A percentile compares a stretch with the other conserved stretches of the same genome.
Evolutionary conservation across 2,113 vertebrate genomes (phyloP).

Genomic region (Microtus montanus): DNA sequence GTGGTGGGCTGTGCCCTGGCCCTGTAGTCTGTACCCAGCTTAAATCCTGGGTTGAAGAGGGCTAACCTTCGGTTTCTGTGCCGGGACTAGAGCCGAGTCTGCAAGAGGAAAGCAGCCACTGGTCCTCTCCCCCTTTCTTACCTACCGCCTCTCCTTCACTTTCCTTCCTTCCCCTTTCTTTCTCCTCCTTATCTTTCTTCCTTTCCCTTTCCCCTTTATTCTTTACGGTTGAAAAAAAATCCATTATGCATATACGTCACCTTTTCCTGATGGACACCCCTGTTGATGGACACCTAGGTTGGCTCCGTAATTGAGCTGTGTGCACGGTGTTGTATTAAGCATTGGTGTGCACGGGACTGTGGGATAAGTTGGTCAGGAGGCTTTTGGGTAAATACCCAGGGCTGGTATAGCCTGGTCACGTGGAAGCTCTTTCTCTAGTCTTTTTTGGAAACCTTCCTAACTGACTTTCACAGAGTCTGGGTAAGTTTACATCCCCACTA

Average conservation of each 20-base stretch:
- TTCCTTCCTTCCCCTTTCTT: background rate
- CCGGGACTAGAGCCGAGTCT: background rate
- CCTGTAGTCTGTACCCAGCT: no score
- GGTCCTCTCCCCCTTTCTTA: background rate
- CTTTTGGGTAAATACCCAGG: background rate
- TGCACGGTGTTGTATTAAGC: background rate
- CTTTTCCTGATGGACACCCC: background rate
- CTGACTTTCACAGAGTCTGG: background rate
- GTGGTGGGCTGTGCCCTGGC: accelerated
- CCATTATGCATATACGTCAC: background rate
- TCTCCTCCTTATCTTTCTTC: no score
- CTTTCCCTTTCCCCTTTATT: background rate
- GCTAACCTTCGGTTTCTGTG: no score
- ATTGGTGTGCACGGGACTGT: background rate
- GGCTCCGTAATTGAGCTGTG: background rate
- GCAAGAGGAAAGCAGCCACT: background rate
- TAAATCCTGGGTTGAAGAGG: background rate
- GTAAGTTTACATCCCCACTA: background rate
- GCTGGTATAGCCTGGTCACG: background rate
- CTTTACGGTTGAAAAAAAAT: background rate
- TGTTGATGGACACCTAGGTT: background rate
- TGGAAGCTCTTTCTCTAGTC: background rate
- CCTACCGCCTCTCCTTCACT: no score
- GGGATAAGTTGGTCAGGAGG: background rate
- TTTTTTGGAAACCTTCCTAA: background rate